These are phyloP conservation scores for Andrena bicolor DNA, from an alignment of 2,888 invertebrate species.

Conservation along the genomic window DNA sequence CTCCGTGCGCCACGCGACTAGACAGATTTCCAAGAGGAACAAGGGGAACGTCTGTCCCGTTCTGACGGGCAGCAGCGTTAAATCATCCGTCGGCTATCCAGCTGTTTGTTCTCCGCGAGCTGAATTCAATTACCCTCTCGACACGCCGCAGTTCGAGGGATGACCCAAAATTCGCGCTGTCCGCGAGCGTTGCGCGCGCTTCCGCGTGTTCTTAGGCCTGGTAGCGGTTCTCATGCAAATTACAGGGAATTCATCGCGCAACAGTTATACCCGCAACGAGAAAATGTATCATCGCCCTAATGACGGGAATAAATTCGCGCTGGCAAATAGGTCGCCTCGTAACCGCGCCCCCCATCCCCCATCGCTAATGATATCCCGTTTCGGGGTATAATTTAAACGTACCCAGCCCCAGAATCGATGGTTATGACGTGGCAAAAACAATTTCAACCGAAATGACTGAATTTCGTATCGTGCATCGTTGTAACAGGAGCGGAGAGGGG, in stretches of 20 bases:
- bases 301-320: conserved; percentile 15
- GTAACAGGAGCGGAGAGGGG: not conserved
- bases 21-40: conserved; percentile 71
- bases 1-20: conserved; percentile 73
- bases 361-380: conserved; percentile 2
- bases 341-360: not conserved
- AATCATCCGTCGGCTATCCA: conserved; percentile 73
- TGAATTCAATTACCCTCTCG: conserved; percentile 81
- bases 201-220: conserved; percentile 64
- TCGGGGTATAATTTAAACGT: conserved; percentile 8
- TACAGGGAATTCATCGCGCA: conserved; percentile 7
- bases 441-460: conserved; percentile 8
- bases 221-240: conserved; percentile 10
- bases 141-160: conserved; percentile 78
- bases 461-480: not conserved
- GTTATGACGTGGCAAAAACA: conserved; percentile 7
- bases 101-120: conserved; percentile 75
- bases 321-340: not conserved
- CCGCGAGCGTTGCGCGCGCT: conserved; percentile 62
- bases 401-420: not conserved
- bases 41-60: conserved; percentile 71
- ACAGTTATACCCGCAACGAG: not conserved
- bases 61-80: conserved; percentile 80
- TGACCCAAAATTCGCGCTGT: conserved; percentile 71
- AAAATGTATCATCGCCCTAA: not conserved